Percentiles rank a stretch among this genome's conserved stretches.
Conservation (phyloP, 2,113 vertebrate species). For the Cottus gobio region DNA sequence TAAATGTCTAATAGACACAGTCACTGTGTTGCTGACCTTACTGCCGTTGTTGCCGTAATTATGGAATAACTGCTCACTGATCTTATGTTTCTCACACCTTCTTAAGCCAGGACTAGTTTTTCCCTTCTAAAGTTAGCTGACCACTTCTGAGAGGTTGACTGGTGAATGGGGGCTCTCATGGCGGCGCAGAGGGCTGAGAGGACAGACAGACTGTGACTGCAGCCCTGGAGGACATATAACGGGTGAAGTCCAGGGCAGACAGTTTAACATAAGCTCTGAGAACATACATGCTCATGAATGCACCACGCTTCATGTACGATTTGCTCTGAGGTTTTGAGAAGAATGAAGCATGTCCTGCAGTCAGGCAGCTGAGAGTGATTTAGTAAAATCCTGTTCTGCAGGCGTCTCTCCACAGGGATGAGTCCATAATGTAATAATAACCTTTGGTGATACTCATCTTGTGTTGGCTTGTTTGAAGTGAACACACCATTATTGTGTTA, state of each 20-base stretch:
- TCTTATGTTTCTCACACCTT: conserved; percentile 60
- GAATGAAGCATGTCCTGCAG: conserved; percentile 83
- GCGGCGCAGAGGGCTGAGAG: conserved; percentile 25
- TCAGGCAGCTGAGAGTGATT: conserved; percentile 83
- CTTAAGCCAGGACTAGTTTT: conserved; percentile 51
- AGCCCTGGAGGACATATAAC: conserved; percentile 49
- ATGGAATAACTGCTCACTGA: conserved; percentile 52
- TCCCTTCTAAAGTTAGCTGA: conserved; percentile 50
- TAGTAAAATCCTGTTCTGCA: conserved; percentile 79
- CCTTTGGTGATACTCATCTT: conserved; percentile 71
- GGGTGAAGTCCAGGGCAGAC: conserved; percentile 65
- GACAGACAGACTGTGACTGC: conserved; percentile 42
- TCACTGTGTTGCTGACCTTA: conserved; percentile 61
- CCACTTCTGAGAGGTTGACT: conserved; percentile 70
- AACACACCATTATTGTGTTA: conserved; percentile 56
- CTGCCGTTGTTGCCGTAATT: conserved; percentile 54
- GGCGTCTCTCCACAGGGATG: conserved; percentile 79
- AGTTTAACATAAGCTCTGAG: conserved; percentile 59
- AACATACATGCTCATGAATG: conserved; percentile 75
- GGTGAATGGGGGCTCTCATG: conserved; percentile 41
- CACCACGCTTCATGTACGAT: conserved; percentile 77
- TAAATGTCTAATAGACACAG: conserved; percentile 59
- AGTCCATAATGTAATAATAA: conserved; percentile 81
- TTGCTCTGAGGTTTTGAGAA: conserved; percentile 82
- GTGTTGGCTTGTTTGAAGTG: conserved; percentile 66